Conservation (phyloP, 1,140 invertebrate genomes). For the Drosophila novamexicana region DNA sequence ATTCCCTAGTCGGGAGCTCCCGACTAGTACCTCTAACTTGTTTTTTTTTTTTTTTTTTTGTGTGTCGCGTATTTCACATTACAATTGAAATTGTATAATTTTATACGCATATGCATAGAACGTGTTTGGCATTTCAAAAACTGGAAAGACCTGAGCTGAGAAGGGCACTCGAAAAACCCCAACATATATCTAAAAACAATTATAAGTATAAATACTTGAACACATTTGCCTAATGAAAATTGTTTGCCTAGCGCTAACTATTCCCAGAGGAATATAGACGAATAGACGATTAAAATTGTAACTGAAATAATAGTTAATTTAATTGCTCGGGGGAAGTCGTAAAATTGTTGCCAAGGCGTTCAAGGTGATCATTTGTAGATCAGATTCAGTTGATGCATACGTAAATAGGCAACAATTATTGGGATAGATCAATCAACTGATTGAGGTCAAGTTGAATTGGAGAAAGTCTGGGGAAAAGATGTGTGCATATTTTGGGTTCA, state of each 20-base stretch:
- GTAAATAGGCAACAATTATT: slow-evolving; percentile 26
- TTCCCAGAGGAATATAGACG: slow-evolving; percentile 35
- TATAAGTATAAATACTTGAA: slow-evolving; percentile 4
- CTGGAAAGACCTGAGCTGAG: slow-evolving; percentile 48
- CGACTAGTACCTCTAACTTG: too few relatives aligned
- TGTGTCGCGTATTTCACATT: slow-evolving; percentile 62
- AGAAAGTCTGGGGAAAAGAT: not conserved
- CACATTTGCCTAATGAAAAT: slow-evolving; percentile 38
- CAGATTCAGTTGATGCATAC: slow-evolving; percentile 52
- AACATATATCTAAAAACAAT: slow-evolving; percentile 32
- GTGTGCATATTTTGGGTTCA: too few relatives aligned
- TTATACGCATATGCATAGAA: slow-evolving; percentile 55
- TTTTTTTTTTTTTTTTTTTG: slow-evolving; percentile 1
- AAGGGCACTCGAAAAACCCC: slow-evolving; percentile 51
- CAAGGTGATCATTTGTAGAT: slow-evolving; percentile 40
- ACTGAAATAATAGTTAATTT: slow-evolving; percentile 44
- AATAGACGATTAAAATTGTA: slow-evolving; percentile 65
- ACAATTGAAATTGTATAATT: slow-evolving; percentile 72
- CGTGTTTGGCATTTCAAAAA: slow-evolving; percentile 71
- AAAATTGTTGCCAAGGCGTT: not conserved
- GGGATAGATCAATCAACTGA: slow-evolving; percentile 47
- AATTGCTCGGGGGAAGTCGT: slow-evolving; percentile 25
- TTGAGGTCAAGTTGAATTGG: slow-evolving; percentile 9
- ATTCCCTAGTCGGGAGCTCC: too few relatives aligned
- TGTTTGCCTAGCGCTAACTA: slow-evolving; percentile 12